Evolutionary conservation across 2,797 vertebrate species (phyloP).

Genomic region (Gorsachius magnificus): DNA sequence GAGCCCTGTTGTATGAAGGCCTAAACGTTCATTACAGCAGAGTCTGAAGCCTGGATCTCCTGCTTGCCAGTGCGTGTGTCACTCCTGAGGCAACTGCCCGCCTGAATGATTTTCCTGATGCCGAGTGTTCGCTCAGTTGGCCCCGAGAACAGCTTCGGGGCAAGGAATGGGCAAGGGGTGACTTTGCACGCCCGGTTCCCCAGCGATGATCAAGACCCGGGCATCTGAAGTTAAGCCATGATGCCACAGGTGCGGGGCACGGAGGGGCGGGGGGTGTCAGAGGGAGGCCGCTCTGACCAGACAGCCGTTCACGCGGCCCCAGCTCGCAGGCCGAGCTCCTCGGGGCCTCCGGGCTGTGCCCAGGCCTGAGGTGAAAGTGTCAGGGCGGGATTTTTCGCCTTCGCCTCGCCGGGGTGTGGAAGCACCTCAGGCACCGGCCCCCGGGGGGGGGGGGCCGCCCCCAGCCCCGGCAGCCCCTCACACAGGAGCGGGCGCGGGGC

Average conservation of each 20-base stretch:
- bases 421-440: neutral
- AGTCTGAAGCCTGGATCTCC: too few relatives aligned
- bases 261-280: accelerated
- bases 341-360: accelerated
- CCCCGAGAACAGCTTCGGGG: accelerated
- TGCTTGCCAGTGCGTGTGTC: neutral
- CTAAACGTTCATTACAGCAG: neutral
- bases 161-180: accelerated
- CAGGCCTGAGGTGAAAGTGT: accelerated
- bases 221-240: accelerated
- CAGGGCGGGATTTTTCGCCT: accelerated
- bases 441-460: too few relatives aligned
- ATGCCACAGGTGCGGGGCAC: neutral
- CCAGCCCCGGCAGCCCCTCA: neutral
- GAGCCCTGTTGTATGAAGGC: neutral
- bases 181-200: accelerated
- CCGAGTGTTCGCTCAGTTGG: accelerated
- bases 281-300: accelerated
- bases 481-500: neutral
- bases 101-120: accelerated
- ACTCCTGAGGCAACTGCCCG: accelerated
- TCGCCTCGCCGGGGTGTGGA: too few relatives aligned
- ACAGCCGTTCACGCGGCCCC: too few relatives aligned
- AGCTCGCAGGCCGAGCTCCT: neutral
- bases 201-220: too few relatives aligned